phyloP scores from a whole-genome alignment of 2,888 invertebrate genomes.

The Harmothoe impar region DNA sequence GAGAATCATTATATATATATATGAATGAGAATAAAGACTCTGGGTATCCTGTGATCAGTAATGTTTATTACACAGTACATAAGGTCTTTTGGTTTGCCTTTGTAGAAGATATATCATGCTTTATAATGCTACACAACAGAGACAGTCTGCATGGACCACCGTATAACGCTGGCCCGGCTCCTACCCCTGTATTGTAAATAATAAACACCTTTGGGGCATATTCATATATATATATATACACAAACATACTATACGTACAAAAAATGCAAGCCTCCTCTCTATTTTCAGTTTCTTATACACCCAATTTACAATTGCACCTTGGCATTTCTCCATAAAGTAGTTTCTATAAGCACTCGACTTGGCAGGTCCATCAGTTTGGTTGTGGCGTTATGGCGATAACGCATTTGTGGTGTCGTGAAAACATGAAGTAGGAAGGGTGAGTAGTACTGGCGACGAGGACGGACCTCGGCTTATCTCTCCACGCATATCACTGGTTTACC shows the following conservation, averaged over 20 bases:
- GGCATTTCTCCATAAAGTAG: slow-evolving; percentile 16
- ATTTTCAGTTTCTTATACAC: neutral
- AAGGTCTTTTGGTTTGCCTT: slow-evolving; percentile 51
- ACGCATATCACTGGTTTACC: too few species aligned
- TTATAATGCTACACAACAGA: slow-evolving; percentile 46
- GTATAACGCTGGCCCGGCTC: neutral
- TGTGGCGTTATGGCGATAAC: too few species aligned
- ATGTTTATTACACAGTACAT: slow-evolving; percentile 54
- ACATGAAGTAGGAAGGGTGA: too few species aligned
- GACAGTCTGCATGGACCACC: neutral
- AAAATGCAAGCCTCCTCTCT: neutral
- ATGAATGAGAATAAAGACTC: neutral
- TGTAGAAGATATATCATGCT: slow-evolving; percentile 5
- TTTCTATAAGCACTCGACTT: neutral
- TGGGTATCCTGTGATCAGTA: slow-evolving; percentile 44
- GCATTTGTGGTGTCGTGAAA: too few species aligned
- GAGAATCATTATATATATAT: too few species aligned
- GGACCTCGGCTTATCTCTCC: too few species aligned
- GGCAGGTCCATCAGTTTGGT: too few species aligned
- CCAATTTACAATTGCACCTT: neutral
- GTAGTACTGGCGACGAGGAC: too few species aligned
- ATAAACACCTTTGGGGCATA: slow-evolving; percentile 36
- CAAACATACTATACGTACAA: slow-evolving; percentile 42
- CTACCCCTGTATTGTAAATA: slow-evolving; percentile 39
- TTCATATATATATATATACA: slow-evolving; percentile 40